Evolutionary conservation across 2,797 vertebrate genomes (phyloP).

Genomic region (Sphenodon punctatus): DNA sequence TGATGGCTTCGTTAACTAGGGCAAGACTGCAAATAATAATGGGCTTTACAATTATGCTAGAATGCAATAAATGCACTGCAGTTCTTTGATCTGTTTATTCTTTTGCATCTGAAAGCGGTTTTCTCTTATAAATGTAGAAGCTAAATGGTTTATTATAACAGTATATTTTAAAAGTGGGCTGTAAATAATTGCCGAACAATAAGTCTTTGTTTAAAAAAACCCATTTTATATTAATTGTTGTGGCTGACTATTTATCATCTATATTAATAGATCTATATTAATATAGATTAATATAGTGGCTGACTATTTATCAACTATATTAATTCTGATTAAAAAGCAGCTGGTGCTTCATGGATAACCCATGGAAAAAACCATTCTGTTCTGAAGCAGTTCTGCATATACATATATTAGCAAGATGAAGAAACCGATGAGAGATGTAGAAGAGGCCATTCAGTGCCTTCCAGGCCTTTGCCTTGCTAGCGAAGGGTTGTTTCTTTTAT

Average conservation of each 20-base stretch:
- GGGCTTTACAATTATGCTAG: background rate
- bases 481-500: background rate
- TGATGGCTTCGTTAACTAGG: conserved; percentile 25
- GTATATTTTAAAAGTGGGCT: conserved; percentile 3
- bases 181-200: conserved; percentile 2
- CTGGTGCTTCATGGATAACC: background rate
- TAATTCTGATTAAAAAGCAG: background rate
- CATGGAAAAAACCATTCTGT: conserved; percentile 22
- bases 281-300: conserved; percentile 34
- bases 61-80: background rate
- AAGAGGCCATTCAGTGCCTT: background rate
- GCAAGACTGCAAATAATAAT: background rate
- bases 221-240: background rate
- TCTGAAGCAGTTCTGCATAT: background rate
- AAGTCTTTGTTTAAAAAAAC: background rate
- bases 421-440: background rate
- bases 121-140: background rate
- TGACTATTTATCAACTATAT: background rate
- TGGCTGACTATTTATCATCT: conserved; percentile 6
- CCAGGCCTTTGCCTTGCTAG: background rate
- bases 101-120: conserved; percentile 25
- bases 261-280: background rate
- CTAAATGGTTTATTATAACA: conserved; percentile 50
- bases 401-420: background rate
- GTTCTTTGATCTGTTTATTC: conserved; percentile 20